These are phyloP conservation scores for Corythornis vintsioides DNA, from an alignment of 2,113 vertebrate genomes.

Conservation along the genomic window DNA sequence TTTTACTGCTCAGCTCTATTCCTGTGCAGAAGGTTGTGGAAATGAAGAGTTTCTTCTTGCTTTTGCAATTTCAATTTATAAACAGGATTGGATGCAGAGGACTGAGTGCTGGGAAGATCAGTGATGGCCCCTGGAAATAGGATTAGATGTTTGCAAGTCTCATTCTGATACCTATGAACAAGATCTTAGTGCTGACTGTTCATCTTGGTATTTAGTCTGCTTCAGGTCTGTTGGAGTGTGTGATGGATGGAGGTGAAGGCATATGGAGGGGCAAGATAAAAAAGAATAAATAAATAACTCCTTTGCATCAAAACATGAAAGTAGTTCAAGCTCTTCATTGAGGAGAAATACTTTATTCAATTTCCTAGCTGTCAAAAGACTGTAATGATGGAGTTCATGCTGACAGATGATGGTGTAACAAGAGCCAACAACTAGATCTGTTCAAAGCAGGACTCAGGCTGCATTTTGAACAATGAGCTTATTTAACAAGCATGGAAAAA, in stretches of 20 bases:
- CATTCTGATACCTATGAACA: neutral
- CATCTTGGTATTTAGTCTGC: neutral
- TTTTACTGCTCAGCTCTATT: neutral
- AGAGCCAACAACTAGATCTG: neutral
- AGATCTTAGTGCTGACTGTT: neutral
- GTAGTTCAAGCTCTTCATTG: neutral
- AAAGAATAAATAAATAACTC: neutral
- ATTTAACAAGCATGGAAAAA: constrained; percentile 41
- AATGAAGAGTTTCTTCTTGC: neutral
- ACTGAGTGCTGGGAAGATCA: neutral
- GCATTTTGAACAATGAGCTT: constrained; percentile 29
- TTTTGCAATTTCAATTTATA: neutral
- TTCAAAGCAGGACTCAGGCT: neutral
- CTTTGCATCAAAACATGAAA: neutral
- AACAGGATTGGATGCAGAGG: neutral
- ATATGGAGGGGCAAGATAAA: neutral
- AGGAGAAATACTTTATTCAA: neutral
- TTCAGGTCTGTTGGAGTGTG: neutral
- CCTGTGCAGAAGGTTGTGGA: neutral
- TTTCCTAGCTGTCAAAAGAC: neutral
- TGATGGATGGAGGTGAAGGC: neutral
- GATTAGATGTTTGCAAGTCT: neutral
- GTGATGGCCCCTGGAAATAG: neutral
- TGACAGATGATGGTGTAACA: neutral
- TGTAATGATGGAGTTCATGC: neutral